Evolutionary conservation across 2,888 invertebrate species (phyloP).

Genomic region (Hyposoter dolosus): DNA sequence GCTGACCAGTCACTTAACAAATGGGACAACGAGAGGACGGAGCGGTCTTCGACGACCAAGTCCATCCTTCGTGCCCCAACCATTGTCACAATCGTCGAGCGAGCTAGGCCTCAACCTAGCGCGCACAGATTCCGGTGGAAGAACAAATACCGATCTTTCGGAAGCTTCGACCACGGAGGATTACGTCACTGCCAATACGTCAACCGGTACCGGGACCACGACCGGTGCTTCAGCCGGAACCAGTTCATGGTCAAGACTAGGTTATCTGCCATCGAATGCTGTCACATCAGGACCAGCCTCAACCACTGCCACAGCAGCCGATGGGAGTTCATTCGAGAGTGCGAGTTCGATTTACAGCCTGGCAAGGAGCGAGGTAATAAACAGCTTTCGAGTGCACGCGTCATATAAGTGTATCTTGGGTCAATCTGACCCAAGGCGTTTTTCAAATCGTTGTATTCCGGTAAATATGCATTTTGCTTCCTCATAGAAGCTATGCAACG

Average conservation of each 20-base stretch:
- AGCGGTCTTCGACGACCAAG: slow-evolving; percentile 81
- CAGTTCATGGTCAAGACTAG: slow-evolving; percentile 86
- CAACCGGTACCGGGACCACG: slow-evolving; percentile 86
- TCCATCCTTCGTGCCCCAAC: slow-evolving; percentile 80
- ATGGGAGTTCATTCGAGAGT: slow-evolving; percentile 95
- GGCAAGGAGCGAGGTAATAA: slow-evolving; percentile 88
- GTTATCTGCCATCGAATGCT: slow-evolving; percentile 81
- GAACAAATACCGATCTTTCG: slow-evolving; percentile 92
- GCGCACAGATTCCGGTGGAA: slow-evolving; percentile 90
- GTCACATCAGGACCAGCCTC: slow-evolving; percentile 79
- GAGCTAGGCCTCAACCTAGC: slow-evolving; percentile 86
- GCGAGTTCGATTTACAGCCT: slow-evolving; percentile 93
- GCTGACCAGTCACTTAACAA: slow-evolving; percentile 70
- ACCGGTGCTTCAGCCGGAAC: slow-evolving; percentile 82
- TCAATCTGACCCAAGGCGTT: too few species aligned
- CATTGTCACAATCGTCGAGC: slow-evolving; percentile 83
- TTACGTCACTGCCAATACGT: slow-evolving; percentile 92
- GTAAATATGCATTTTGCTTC: too few species aligned
- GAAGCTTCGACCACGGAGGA: slow-evolving; percentile 96
- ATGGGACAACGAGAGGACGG: slow-evolving; percentile 76
- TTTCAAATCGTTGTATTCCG: too few species aligned
- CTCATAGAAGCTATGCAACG: too few species aligned
- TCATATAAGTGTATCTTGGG: too few species aligned
- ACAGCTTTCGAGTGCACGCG: too few species aligned
- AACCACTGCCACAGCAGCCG: slow-evolving; percentile 84